Conservation (phyloP, 2,797 vertebrate genomes). For the Vipera ursinii region DNA sequence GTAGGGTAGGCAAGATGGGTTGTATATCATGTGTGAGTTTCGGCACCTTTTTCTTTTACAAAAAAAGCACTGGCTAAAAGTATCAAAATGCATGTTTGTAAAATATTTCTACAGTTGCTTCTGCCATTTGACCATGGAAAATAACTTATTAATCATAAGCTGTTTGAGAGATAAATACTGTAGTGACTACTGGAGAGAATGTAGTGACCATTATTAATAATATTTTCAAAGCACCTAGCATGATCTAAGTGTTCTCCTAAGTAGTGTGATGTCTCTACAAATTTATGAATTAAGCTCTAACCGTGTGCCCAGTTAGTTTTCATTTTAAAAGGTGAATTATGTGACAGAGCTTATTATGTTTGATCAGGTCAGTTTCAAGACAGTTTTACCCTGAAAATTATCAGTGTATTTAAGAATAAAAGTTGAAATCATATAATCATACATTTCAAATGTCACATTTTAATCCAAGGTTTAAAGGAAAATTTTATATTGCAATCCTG, state of each 20-base stretch:
- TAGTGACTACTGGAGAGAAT: neutral
- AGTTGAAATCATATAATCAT: neutral
- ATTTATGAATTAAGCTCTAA: neutral
- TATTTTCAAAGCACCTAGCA: neutral
- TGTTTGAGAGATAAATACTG: neutral
- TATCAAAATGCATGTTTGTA: neutral
- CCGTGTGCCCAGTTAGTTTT: neutral
- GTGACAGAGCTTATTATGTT: neutral
- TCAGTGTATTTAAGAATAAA: neutral
- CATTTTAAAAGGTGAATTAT: constrained; percentile 12
- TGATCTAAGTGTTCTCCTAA: neutral
- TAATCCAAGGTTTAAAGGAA: neutral
- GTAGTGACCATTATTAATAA: neutral
- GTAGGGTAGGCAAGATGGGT: too few relatives aligned
- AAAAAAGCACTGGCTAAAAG: neutral
- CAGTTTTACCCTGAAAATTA: neutral
- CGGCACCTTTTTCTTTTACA: too few relatives aligned
- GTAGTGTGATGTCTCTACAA: neutral
- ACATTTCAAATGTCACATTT: neutral
- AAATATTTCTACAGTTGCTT: neutral
- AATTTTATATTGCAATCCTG: neutral
- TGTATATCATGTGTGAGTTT: too few relatives aligned
- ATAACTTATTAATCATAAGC: neutral
- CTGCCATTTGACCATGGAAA: neutral
- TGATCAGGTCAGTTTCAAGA: constrained; percentile 3